Conservation (phyloP, 2,113 vertebrate species). For the Cryptoleucopteryx plumbea region DNA sequence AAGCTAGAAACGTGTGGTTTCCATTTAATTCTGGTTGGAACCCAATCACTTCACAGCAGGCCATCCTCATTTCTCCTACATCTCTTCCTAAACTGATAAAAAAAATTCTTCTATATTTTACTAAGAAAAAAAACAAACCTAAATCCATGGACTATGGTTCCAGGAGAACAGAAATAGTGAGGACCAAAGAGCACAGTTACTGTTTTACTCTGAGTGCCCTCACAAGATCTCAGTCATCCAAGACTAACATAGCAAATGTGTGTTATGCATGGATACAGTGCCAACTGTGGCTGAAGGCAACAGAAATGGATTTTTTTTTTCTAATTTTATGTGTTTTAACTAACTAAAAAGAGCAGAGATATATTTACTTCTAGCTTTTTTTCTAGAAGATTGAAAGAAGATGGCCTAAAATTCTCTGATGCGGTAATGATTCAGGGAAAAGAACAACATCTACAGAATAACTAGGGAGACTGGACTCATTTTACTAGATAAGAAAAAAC, state of each 20-base stretch:
- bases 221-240: background rate
- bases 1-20: background rate
- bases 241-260: background rate
- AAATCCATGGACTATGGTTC: background rate
- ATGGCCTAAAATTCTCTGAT: background rate
- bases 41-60: background rate
- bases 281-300: background rate
- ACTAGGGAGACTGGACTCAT: background rate
- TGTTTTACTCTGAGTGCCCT: background rate
- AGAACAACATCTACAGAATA: background rate
- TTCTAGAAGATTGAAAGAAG: background rate
- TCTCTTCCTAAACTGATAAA: background rate
- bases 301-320: background rate
- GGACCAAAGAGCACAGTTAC: background rate
- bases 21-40: background rate
- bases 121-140: background rate
- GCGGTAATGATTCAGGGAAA: background rate
- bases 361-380: background rate
- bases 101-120: background rate
- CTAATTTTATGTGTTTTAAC: background rate
- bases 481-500: background rate
- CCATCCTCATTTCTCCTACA: background rate
- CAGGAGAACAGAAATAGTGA: background rate
- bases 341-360: background rate
- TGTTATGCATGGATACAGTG: background rate